Percentiles rank a stretch among this genome's conserved stretches.
These are phyloP conservation scores for Trissolcus basalis DNA, from an alignment of 1,140 invertebrate genomes.

Conservation along the genomic window DNA sequence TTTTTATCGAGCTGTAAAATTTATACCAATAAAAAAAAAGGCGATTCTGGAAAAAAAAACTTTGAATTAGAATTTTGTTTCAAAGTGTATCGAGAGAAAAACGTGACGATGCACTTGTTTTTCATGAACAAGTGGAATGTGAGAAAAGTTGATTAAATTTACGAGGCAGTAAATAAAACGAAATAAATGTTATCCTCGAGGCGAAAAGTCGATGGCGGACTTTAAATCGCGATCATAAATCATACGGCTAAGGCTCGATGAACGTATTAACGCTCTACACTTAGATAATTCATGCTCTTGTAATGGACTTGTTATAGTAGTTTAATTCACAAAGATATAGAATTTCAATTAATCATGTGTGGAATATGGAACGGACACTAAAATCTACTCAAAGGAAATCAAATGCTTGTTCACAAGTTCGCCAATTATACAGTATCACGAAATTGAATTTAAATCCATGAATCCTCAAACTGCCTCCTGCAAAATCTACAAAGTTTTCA, in stretches of 20 bases:
- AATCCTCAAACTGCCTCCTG: too few species aligned
- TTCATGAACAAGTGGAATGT: constrained; percentile 18
- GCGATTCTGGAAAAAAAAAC: too few species aligned
- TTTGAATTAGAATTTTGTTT: not conserved
- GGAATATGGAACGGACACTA: constrained; percentile 27
- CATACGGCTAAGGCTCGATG: constrained; percentile 48
- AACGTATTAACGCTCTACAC: constrained; percentile 43
- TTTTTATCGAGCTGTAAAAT: too few species aligned
- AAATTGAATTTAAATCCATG: constrained; percentile 19
- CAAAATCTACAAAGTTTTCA: too few species aligned
- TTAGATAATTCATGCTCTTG: constrained; percentile 57
- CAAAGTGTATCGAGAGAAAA: not conserved
- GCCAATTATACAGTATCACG: constrained; percentile 29
- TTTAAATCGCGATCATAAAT: constrained; percentile 52
- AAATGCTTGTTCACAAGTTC: constrained; percentile 24
- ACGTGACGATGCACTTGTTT: constrained; percentile 8
- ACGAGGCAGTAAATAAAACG: constrained; percentile 33
- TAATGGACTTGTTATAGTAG: constrained; percentile 51
- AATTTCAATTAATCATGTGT: constrained; percentile 54
- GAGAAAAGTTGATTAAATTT: constrained; percentile 27
- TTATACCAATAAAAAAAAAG: too few species aligned
- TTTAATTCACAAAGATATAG: constrained; percentile 57
- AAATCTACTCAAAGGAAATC: constrained; percentile 44
- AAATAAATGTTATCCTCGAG: constrained; percentile 27
- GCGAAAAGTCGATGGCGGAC: constrained; percentile 13